phyloP scores from a whole-genome alignment of 2,797 vertebrate genomes.

The Lepus oiostolus region DNA sequence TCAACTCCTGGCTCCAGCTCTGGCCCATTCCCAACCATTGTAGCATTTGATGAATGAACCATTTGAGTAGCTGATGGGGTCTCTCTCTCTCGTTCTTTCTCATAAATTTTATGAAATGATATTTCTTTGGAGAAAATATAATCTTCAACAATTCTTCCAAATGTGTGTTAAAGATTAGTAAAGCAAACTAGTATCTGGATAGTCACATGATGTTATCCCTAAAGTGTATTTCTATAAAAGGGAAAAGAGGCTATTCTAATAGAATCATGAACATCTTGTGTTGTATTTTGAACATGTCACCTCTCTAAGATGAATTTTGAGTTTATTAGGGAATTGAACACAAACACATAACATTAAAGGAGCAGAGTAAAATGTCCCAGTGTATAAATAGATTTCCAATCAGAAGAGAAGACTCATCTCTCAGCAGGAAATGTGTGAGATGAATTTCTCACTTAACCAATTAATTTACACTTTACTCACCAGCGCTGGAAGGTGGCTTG shows the following conservation, averaged over 20 bases:
- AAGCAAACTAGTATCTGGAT: constrained; percentile 6
- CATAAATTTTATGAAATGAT: too few species aligned
- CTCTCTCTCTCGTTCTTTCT: too few species aligned
- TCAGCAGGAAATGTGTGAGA: constrained; percentile 74
- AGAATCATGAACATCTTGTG: constrained; percentile 34
- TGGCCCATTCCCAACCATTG: too few species aligned
- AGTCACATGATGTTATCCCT: constrained; percentile 2
- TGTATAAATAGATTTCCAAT: constrained; percentile 70
- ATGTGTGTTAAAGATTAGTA: background rate
- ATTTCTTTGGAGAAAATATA: background rate
- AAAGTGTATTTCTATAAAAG: constrained; percentile 28
- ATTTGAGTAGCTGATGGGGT: too few species aligned
- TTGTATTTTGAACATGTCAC: constrained; percentile 16
- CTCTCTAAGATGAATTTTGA: constrained; percentile 59
- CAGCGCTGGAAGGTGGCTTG: constrained; percentile 55
- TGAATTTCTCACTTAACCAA: constrained; percentile 74
- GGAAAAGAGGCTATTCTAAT: constrained; percentile 1
- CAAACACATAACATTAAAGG: constrained; percentile 62
- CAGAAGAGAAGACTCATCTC: constrained; percentile 69
- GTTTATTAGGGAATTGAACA: constrained; percentile 60
- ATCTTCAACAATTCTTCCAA: constrained; percentile 39
- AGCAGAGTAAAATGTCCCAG: constrained; percentile 37
- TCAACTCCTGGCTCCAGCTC: too few species aligned
- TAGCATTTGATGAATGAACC: too few species aligned
- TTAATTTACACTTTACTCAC: constrained; percentile 79